Evolutionary conservation across 2,113 vertebrate genomes (phyloP).

Genomic region (Pteruthius melanotis): DNA sequence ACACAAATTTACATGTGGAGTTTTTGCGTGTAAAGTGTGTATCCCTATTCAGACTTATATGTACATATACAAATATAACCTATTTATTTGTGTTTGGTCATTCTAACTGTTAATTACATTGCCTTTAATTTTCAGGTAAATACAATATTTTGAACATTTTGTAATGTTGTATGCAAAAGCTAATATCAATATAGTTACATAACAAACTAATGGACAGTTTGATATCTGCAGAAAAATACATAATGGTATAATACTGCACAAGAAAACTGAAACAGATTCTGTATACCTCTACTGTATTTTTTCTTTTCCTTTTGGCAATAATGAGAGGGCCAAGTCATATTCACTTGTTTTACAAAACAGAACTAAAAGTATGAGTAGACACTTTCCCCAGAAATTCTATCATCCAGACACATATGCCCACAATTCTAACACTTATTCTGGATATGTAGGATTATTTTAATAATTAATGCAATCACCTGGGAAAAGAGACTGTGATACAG

Average conservation of each 20-base stretch:
- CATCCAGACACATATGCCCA: background rate
- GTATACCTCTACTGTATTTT: background rate
- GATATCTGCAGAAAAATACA: background rate
- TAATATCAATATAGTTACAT: background rate
- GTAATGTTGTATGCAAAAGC: background rate
- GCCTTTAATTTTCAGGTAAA: background rate
- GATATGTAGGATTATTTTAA: background rate
- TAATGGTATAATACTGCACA: background rate
- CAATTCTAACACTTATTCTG: background rate
- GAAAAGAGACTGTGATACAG: background rate
- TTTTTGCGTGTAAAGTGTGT: background rate
- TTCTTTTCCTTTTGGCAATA: background rate
- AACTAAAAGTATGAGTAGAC: background rate
- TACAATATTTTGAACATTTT: background rate
- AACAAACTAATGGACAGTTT: background rate
- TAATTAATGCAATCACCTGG: background rate
- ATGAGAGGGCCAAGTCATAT: background rate
- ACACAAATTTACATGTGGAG: background rate
- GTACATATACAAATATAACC: background rate
- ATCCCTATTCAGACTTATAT: background rate
- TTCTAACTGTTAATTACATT: background rate
- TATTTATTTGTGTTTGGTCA: too few species aligned
- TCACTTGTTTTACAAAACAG: background rate
- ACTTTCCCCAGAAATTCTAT: background rate
- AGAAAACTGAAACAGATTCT: background rate